Percentiles rank a stretch among this genome's conserved stretches.
These are phyloP conservation scores for Rousettus madagascariensis DNA, from an alignment of 2,797 vertebrate genomes.

Conservation along the genomic window DNA sequence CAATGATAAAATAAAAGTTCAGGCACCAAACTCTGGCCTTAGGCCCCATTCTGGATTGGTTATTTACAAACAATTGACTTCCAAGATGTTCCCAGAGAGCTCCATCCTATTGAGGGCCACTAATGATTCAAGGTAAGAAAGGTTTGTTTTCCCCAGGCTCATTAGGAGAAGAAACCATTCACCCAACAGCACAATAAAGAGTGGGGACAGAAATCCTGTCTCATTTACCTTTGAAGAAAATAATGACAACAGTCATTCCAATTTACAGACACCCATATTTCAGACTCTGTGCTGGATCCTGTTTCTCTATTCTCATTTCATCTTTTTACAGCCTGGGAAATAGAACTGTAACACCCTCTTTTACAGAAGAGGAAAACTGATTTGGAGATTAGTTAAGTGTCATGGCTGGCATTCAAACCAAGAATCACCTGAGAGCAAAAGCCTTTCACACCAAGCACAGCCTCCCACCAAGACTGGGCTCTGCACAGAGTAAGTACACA, in stretches of 20 bases:
- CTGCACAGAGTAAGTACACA: not conserved
- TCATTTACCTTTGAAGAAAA: slow-evolving; percentile 21
- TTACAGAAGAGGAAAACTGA: slow-evolving; percentile 12
- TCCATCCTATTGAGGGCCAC: slow-evolving; percentile 58
- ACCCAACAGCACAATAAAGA: not conserved
- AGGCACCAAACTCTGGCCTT: slow-evolving; percentile 55
- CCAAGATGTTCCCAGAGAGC: slow-evolving; percentile 55
- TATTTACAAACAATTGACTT: slow-evolving; percentile 73
- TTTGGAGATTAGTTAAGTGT: not conserved
- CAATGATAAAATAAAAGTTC: slow-evolving; percentile 70
- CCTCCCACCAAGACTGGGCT: not conserved
- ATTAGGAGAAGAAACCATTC: slow-evolving; percentile 32
- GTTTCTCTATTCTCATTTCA: not conserved
- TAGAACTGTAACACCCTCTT: not conserved
- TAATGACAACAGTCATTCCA: not conserved
- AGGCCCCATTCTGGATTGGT: slow-evolving; percentile 4
- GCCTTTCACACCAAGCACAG: not conserved
- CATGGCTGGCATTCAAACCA: not conserved
- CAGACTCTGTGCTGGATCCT: not conserved
- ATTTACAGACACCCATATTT: not conserved
- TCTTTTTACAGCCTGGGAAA: not conserved
- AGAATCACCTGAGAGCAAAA: slow-evolving; percentile 3
- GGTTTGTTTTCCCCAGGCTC: slow-evolving; percentile 19
- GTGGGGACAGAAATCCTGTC: not conserved
- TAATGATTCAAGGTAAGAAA: slow-evolving; percentile 58